phyloP scores from a whole-genome alignment of 1,140 invertebrate genomes.

The Pseudomyrmex sp. region DNA sequence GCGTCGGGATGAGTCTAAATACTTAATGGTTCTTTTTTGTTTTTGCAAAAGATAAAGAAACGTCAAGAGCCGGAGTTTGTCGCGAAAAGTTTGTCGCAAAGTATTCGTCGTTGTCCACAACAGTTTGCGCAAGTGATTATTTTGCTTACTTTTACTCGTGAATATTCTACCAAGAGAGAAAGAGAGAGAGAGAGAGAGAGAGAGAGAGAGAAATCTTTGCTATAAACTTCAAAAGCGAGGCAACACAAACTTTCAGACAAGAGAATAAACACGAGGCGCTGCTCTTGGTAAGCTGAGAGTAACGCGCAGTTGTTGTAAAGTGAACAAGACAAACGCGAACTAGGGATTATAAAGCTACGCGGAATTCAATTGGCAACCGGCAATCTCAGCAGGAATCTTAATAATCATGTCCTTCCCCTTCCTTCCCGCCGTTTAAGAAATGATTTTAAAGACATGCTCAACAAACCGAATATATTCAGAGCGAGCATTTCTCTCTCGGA shows the following conservation, averaged over 20 bases:
- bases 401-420: not conserved
- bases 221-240: not conserved
- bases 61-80: too few species aligned
- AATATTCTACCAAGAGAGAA: not conserved
- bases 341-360: not conserved
- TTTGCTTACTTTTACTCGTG: not conserved
- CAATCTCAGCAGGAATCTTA: conserved; percentile 4
- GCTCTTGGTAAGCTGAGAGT: conserved; percentile 5
- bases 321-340: not conserved
- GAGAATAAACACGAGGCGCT: not conserved
- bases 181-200: not conserved
- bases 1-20: too few species aligned
- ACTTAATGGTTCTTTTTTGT: too few species aligned
- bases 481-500: not conserved
- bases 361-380: conserved; percentile 12
- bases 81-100: not conserved
- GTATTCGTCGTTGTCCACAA: not conserved
- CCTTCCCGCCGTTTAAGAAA: not conserved
- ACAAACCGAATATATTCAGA: not conserved
- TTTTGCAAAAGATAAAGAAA: too few species aligned
- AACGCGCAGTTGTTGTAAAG: not conserved
- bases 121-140: not conserved
- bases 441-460: not conserved
- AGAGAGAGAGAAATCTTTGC: not conserved
- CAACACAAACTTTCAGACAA: conserved; percentile 1